Evolutionary conservation across 1,140 invertebrate species (phyloP), one percentile per base, ranked within the genome.

Genomic region (Drosophila gunungcola): DNA sequence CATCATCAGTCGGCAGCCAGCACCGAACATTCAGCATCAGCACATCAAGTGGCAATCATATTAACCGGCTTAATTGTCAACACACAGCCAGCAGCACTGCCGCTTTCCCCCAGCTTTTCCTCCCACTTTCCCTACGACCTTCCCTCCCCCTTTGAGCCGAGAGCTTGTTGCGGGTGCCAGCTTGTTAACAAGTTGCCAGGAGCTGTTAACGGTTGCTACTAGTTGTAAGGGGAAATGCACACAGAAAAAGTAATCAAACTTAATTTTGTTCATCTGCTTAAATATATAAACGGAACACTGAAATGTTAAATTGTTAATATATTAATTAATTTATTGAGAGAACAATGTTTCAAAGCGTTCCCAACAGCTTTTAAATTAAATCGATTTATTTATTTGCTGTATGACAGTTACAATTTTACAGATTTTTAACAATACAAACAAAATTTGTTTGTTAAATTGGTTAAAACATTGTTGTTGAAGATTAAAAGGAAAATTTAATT

Each of bases 31-130:
- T 63, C 70, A 70, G 69, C 75, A 81, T 76, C 84, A 68, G 83
- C 63, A 89, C 83, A 86, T 83, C 83, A 86, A 86, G 83, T 86
- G 83, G 83, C 84, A 86, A 86, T 86, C 83, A 86, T 86, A 86
- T 86, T 86, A 86, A 86, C 83, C 78, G 70, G 83, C 75, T 75
- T 86, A 86, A 86, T 86, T 86, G 83, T 86, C 83, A 89, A 82
- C 83, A 83, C 73, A 88, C 79, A 76, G 65, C 74, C 58, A 64
- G 48, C 64, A 86, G 49, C 46, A 38, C 32, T 21, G 11, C 36
- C 43, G 27, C 11, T 6, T n/a, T 3, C 11, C 65, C 9, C 12
- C 54, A 11, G 38, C 55, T 29, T 32, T 16, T 36, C 72, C 36
- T 54, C 12, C 55, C 69, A 38, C 39, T 51, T 51, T 60, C 48